Evolutionary conservation across 2,888 invertebrate genomes (phyloP).

Genomic region (Archips xylosteana): DNA sequence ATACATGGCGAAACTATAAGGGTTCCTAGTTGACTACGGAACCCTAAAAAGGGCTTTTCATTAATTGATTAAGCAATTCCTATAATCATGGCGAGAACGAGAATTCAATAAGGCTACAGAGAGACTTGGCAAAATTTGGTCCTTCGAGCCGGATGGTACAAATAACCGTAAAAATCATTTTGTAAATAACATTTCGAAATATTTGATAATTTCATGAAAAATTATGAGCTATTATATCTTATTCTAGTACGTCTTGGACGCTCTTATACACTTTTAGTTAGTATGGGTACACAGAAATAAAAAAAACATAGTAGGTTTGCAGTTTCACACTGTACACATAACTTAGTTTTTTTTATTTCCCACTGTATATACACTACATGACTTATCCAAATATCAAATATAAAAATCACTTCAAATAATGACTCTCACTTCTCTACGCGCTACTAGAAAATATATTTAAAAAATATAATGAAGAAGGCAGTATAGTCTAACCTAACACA

Average conservation of each 20-base stretch:
- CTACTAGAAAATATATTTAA: background rate
- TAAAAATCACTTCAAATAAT: constrained; percentile 31
- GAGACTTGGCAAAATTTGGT: constrained; percentile 55
- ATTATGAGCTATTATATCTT: constrained; percentile 8
- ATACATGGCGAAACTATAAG: too few relatives aligned
- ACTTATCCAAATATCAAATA: constrained; percentile 42
- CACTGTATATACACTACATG: background rate
- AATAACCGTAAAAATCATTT: constrained; percentile 2
- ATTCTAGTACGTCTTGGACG: constrained; percentile 72
- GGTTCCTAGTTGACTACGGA: too few relatives aligned
- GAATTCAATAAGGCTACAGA: background rate
- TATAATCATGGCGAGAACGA: background rate
- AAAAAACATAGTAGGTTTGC: background rate
- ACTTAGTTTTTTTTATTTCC: background rate
- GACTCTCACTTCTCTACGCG: constrained; percentile 4
- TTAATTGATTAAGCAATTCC: background rate
- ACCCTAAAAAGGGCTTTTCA: too few relatives aligned
- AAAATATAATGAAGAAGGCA: background rate
- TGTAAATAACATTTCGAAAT: constrained; percentile 23
- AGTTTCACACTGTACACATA: background rate
- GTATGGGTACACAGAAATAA: constrained; percentile 42
- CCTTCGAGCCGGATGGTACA: constrained; percentile 56
- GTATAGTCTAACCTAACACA: background rate
- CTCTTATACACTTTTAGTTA: constrained; percentile 57
- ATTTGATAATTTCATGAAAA: constrained; percentile 15